These are phyloP conservation scores for Azorinus chamasolen DNA, from an alignment of 2,888 invertebrate species.

Conservation along the genomic window DNA sequence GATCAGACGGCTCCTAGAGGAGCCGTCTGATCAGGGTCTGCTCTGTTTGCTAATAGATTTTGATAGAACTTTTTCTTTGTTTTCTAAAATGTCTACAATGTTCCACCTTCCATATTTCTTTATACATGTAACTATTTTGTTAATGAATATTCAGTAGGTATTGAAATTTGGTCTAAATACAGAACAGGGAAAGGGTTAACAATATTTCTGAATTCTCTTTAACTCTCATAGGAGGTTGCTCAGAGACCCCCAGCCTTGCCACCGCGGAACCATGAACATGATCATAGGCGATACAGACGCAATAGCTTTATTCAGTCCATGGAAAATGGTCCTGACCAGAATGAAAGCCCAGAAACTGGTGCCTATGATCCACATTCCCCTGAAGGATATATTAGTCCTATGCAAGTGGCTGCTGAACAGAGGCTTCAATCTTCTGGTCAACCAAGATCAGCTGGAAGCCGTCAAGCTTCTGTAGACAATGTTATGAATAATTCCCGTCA, in stretches of 20 bases:
- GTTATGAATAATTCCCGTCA: constrained; percentile 27
- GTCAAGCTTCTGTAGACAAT: constrained; percentile 33
- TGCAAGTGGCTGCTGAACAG: constrained; percentile 48
- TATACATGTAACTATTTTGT: too few relatives aligned
- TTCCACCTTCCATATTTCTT: too few relatives aligned
- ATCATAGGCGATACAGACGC: constrained; percentile 64
- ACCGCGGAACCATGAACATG: constrained; percentile 60
- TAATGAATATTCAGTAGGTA: too few relatives aligned
- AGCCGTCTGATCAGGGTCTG: too few relatives aligned
- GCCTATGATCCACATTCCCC: constrained; percentile 22
- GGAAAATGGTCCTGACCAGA: constrained; percentile 60
- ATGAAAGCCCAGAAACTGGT: constrained; percentile 5
- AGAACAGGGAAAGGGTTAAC: too few relatives aligned
- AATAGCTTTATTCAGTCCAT: constrained; percentile 71
- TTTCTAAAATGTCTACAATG: too few relatives aligned
- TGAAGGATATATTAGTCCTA: constrained; percentile 49
- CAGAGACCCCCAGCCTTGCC: constrained; percentile 63
- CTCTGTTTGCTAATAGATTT: too few relatives aligned
- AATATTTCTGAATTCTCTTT: too few relatives aligned
- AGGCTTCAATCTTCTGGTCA: constrained; percentile 45
- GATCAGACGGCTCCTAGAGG: too few relatives aligned
- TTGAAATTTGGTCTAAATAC: too few relatives aligned
- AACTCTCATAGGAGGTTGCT: constrained; percentile 59
- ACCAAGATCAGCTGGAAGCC: constrained; percentile 13
- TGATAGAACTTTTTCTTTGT: too few relatives aligned